These are phyloP conservation scores for Nephrocerus scutellatus DNA, from an alignment of 2,888 invertebrate genomes.

Conservation along the genomic window DNA sequence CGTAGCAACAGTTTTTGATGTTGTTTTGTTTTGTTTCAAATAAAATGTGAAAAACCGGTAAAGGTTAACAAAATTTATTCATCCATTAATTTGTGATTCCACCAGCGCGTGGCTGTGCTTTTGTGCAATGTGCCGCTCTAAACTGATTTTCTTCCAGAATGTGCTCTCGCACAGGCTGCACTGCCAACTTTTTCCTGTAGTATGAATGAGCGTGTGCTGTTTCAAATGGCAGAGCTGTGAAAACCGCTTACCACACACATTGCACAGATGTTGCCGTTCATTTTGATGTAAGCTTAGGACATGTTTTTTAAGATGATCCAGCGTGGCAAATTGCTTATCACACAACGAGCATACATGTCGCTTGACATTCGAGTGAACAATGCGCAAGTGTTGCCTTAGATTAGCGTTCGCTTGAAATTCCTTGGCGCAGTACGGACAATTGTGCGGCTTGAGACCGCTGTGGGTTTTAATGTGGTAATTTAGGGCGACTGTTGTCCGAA, in stretches of 20 bases:
- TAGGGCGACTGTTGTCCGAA: conserved; percentile 20
- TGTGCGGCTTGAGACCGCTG: conserved; percentile 9
- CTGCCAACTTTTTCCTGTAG: conserved; percentile 19
- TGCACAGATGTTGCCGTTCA: conserved; percentile 28
- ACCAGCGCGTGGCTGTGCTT: conserved; percentile 10
- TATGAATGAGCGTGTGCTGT: conserved; percentile 27
- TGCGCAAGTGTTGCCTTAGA: conserved; percentile 28
- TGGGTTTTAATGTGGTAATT: conserved; percentile 27
- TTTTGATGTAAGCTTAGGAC: conserved; percentile 30
- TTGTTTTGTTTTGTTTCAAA: neutral
- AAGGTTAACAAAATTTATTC: neutral
- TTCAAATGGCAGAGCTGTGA: conserved; percentile 30
- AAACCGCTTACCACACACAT: conserved; percentile 26
- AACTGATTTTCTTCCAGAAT: conserved; percentile 26
- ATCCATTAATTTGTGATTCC: neutral
- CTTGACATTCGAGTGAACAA: conserved; percentile 25
- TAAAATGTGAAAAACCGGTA: neutral
- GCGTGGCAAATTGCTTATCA: conserved; percentile 28
- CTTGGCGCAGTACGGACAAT: conserved; percentile 28
- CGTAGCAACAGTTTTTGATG: neutral
- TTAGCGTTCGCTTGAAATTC: conserved; percentile 21
- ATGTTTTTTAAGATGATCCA: conserved; percentile 32
- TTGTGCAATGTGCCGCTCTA: conserved; percentile 18
- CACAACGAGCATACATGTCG: conserved; percentile 28
- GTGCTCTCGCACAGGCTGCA: conserved; percentile 20